phyloP scores from a whole-genome alignment of 1,140 invertebrate species.

The Phymastichus coffea region DNA sequence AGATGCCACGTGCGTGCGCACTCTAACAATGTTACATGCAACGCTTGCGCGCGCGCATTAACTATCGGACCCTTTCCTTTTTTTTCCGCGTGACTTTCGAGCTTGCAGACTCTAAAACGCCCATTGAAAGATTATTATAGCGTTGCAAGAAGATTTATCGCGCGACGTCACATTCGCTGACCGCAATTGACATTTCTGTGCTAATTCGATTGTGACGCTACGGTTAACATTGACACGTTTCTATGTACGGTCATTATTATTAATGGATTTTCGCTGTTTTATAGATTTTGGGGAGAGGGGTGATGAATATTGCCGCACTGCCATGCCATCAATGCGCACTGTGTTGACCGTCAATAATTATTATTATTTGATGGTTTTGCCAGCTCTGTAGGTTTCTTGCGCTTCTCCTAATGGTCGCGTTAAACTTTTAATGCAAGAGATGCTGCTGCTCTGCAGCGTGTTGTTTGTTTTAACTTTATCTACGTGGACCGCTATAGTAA shows the following conservation, averaged over 20 bases:
- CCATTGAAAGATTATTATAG: slow-evolving; percentile 12
- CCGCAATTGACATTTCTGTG: background rate
- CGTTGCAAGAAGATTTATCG: slow-evolving; percentile 25
- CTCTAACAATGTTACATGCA: background rate
- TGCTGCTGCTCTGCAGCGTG: no score
- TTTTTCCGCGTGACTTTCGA: background rate
- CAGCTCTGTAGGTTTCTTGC: no score
- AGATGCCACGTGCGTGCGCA: background rate
- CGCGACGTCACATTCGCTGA: background rate
- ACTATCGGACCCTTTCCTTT: background rate
- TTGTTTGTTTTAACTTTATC: no score
- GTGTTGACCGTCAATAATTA: background rate
- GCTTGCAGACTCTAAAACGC: slow-evolving; percentile 15
- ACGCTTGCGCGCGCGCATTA: background rate
- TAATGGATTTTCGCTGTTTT: slow-evolving; percentile 11
- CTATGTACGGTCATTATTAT: slow-evolving; percentile 1
- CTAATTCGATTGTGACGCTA: background rate
- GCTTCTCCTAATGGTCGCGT: no score
- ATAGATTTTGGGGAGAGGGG: background rate
- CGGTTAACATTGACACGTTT: background rate
- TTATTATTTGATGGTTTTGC: background rate
- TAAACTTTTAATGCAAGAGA: no score
- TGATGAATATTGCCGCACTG: slow-evolving; percentile 3
- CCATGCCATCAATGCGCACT: no score
- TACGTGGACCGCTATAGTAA: no score